Evolutionary conservation across 2,113 vertebrate species (phyloP).

Genomic region (Cnemophilus loriae): DNA sequence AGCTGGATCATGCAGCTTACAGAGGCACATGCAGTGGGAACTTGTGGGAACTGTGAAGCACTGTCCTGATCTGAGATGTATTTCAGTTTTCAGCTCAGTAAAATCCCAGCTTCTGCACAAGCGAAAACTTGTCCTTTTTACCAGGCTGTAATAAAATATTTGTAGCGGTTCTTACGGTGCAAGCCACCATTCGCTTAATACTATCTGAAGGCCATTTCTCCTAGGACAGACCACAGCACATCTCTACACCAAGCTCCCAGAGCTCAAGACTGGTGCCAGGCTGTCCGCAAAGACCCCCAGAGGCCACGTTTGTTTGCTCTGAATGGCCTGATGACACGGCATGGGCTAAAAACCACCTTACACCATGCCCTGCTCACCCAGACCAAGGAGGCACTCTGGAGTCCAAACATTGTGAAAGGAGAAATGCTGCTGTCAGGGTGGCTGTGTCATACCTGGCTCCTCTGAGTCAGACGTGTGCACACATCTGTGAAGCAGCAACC

Average conservation of each 20-base stretch:
- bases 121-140: not conserved
- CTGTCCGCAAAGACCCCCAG: not conserved
- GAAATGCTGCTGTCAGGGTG: not conserved
- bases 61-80: not conserved
- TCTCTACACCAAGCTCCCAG: not conserved
- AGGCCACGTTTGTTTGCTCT: not conserved
- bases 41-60: not conserved
- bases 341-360: not conserved
- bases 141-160: not conserved
- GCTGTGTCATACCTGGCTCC: not conserved
- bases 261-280: not conserved
- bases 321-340: not conserved
- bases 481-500: not conserved
- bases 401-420: accelerated
- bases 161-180: not conserved
- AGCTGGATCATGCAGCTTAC: not conserved
- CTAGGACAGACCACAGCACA: not conserved
- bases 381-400: accelerated
- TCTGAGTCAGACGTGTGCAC: not conserved
- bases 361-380: not conserved
- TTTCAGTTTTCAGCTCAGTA: not conserved
- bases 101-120: not conserved
- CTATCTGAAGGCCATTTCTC: not conserved
- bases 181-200: not conserved
- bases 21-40: not conserved